phyloP scores from a whole-genome alignment of 2,113 vertebrate species.

The Typhlomys cinereus region DNA sequence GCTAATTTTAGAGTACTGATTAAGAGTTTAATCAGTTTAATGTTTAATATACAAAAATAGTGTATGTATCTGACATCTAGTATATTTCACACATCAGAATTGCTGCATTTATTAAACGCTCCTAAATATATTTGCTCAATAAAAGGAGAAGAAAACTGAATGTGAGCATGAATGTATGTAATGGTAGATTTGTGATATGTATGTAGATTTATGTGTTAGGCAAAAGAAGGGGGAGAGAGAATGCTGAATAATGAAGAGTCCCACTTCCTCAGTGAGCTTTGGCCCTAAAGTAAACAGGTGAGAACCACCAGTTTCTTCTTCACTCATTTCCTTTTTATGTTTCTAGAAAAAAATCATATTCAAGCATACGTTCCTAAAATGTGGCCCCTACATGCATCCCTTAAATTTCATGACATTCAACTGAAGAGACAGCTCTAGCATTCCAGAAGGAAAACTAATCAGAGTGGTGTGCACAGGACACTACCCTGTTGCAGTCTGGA shows the following conservation, averaged over 20 bases:
- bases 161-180: neutral
- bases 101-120: neutral
- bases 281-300: neutral
- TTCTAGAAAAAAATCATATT: slow-evolving; percentile 14
- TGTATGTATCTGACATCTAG: neutral
- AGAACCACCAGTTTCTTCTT: neutral
- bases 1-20: slow-evolving; percentile 24
- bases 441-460: slow-evolving; percentile 1
- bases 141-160: neutral
- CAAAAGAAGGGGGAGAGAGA: neutral
- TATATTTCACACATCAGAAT: neutral
- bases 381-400: slow-evolving; percentile 23
- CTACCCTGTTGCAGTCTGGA: neutral
- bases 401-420: slow-evolving; percentile 44
- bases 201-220: slow-evolving; percentile 25
- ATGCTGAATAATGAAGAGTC: neutral
- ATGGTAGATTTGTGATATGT: neutral
- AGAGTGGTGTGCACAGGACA: neutral
- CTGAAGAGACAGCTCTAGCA: slow-evolving; percentile 51
- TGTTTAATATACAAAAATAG: slow-evolving; percentile 19
- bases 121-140: neutral
- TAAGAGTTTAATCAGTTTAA: slow-evolving; percentile 19
- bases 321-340: neutral
- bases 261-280: neutral
- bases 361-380: slow-evolving; percentile 49